A percentile compares a stretch with the other conserved stretches of the same genome.
These are phyloP conservation scores for Pseudopipra pipra DNA, from an alignment of 2,113 vertebrate species.

Conservation along the genomic window DNA sequence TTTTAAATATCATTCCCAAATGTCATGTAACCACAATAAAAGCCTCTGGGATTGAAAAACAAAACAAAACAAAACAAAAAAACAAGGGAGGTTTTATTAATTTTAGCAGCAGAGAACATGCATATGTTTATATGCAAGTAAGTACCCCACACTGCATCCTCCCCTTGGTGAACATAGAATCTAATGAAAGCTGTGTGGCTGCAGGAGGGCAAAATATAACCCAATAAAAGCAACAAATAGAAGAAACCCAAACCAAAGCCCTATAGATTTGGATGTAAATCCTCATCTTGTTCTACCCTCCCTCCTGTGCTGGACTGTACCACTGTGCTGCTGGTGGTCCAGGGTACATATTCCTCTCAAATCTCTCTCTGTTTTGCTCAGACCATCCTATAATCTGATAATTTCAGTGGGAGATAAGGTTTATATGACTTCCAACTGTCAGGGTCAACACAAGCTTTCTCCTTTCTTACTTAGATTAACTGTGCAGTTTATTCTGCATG, in stretches of 20 bases:
- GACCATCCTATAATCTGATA: not conserved
- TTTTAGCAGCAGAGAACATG: not conserved
- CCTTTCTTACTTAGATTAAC: not conserved
- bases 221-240: constrained; percentile 4
- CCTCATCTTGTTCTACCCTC: not conserved
- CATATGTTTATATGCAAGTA: accelerated
- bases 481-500: not conserved
- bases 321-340: not conserved
- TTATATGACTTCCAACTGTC: not conserved
- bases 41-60: not conserved
- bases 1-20: not conserved
- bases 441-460: not conserved
- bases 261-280: not conserved
- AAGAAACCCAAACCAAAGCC: not conserved
- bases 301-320: not conserved
- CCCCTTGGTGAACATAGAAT: not conserved
- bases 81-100: not conserved
- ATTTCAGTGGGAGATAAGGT: not conserved
- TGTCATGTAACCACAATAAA: not conserved
- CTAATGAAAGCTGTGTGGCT: not conserved
- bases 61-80: no score
- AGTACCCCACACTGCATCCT: not conserved
- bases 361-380: not conserved
- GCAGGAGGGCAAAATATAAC: constrained; percentile 8
- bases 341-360: not conserved